Evolutionary conservation across 2,113 vertebrate genomes (phyloP).

Genomic region (Burhinus bistriatus): DNA sequence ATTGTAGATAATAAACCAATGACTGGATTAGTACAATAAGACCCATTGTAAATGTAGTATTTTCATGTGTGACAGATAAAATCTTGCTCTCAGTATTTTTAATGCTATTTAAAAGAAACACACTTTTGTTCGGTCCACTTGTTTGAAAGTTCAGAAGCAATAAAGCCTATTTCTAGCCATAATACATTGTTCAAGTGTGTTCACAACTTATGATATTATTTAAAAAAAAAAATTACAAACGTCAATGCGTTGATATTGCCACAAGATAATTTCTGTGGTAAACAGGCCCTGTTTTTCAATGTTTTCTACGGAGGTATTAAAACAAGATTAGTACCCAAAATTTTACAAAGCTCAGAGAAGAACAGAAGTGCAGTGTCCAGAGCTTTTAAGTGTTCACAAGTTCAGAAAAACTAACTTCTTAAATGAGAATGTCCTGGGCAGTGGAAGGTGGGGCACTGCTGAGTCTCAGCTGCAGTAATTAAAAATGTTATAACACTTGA

Average conservation of each 20-base stretch:
- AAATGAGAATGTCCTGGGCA: background rate
- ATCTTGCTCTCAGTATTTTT: background rate
- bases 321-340: background rate
- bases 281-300: background rate
- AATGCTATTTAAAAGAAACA: background rate
- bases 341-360: background rate
- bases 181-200: background rate
- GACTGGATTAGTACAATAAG: slow-evolving; percentile 2
- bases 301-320: background rate
- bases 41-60: background rate
- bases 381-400: background rate
- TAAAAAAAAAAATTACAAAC: background rate
- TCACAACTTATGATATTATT: background rate
- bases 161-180: background rate
- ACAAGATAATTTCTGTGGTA: background rate
- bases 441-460: background rate
- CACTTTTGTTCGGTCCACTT: background rate
- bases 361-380: background rate
- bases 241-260: background rate
- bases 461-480: background rate
- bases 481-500: background rate
- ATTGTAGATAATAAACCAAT: background rate
- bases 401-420: background rate
- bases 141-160: background rate
- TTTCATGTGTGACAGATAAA: background rate